Evolutionary conservation across 92 coral and sea anemone species (phyloP), one percentile per base, ranked within the genome.

Genomic region (Paragorgia papillata): DNA sequence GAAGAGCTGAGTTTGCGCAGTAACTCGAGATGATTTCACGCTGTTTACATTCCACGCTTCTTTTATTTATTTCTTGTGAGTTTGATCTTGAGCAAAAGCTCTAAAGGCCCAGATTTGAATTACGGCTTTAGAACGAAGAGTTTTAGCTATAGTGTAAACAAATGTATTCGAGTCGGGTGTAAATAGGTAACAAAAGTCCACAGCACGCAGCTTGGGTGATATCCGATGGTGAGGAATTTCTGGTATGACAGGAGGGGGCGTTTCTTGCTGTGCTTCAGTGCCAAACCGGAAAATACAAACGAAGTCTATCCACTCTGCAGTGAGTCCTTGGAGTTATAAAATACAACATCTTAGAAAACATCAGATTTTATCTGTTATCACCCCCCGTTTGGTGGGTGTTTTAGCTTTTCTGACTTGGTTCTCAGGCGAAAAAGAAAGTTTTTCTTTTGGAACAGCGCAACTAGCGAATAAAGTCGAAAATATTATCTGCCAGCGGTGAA

Each of bases 201-300:
- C 10, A 1, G 22, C 18, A 60, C 33, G 35, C 21, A 17, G 60
- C 54, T 44, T 46, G 33, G 48, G 33, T 68, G 9, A 19, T 8
- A 22, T 27, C 26, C 15, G 14, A 5, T 56, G 33, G 62, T 56
- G 5, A 56, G 64, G 78, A 53, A 71, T 71, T 54, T 71, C 39
- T 28, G 78, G 78, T 26, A 71, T 71, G 40, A 29, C 78, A 71
- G 78, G 78, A 71, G 78, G 78, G 78, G 24, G 59, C 43, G 9
- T 26, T 26, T 26, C 37, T 22, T 15, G 75, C 73, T 66, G 59
- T 68, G 75, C 54, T 34, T 43, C 12, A 20, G n/a, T n/a, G n/a
- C n/a, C n/a, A n/a, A n/a, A n/a, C n/a, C n/a, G n/a, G n/a, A n/a
- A n/a, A n/a, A n/a, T n/a, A n/a, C n/a, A n/a, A n/a, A n/a, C n/a